These are phyloP conservation scores for Fulica atra DNA, from an alignment of 2,113 vertebrate species.

Conservation along the genomic window DNA sequence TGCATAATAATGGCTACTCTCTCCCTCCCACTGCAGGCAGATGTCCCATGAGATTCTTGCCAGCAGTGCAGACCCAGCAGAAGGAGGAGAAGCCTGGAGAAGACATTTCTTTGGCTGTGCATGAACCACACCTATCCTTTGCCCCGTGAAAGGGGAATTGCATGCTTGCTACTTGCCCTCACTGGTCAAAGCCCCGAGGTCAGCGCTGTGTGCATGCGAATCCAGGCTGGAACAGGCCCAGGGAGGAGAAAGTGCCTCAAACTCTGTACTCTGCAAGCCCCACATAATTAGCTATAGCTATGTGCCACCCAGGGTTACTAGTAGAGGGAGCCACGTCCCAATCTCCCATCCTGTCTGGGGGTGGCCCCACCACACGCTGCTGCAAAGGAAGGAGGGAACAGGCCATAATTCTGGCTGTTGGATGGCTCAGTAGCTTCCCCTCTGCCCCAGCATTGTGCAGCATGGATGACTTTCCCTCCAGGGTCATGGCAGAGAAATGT, in stretches of 20 bases:
- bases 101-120: background rate
- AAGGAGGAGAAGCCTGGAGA: background rate
- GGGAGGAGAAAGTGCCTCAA: background rate
- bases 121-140: background rate
- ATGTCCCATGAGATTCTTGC: background rate
- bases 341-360: background rate
- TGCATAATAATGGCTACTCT: background rate
- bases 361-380: background rate
- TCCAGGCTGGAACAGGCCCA: background rate
- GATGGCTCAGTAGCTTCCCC: background rate
- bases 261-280: background rate
- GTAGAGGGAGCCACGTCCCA: background rate
- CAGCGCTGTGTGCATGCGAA: fast-evolving
- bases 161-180: background rate
- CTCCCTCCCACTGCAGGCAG: background rate
- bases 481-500: background rate
- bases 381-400: background rate
- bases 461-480: background rate
- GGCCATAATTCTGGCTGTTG: background rate
- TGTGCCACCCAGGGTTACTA: background rate
- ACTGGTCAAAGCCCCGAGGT: background rate
- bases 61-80: background rate
- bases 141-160: background rate
- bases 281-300: background rate
- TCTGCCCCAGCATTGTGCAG: background rate